phyloP scores from a whole-genome alignment of 1,140 invertebrate species.

The Papilio polytes region DNA sequence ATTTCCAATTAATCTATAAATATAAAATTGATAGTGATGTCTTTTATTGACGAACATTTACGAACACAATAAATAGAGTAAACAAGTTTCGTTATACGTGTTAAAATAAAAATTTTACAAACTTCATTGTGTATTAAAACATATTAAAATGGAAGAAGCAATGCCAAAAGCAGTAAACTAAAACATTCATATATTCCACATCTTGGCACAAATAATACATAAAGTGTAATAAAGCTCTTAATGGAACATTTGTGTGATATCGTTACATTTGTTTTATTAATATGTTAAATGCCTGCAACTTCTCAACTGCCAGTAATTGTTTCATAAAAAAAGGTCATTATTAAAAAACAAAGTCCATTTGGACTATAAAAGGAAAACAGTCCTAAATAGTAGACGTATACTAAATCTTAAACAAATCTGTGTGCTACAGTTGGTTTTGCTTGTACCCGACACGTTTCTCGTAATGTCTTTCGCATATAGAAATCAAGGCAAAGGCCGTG shows the following conservation, averaged over 20 bases:
- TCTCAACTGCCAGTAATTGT: not conserved
- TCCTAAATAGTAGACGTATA: no score
- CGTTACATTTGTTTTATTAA: conserved; percentile 7
- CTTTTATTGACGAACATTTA: not conserved
- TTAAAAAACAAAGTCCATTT: no score
- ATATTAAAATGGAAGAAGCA: not conserved
- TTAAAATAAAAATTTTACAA: not conserved
- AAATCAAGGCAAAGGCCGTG: not conserved
- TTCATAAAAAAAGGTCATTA: not conserved
- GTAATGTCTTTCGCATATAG: not conserved
- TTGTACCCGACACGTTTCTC: not conserved
- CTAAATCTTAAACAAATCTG: not conserved
- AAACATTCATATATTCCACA: not conserved
- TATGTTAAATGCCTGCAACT: not conserved
- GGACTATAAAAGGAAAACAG: no score
- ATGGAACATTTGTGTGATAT: not conserved
- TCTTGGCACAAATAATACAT: not conserved
- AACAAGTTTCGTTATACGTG: not conserved
- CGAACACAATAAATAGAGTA: not conserved
- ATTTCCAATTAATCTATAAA: not conserved
- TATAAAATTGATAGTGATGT: not conserved
- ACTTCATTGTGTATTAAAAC: not conserved
- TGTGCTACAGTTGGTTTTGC: no score
- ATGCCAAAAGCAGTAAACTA: not conserved
- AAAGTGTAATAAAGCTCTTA: not conserved